These are phyloP conservation scores for Genyomyrus donnyi DNA, from an alignment of 2,113 vertebrate genomes.

Conservation along the genomic window DNA sequence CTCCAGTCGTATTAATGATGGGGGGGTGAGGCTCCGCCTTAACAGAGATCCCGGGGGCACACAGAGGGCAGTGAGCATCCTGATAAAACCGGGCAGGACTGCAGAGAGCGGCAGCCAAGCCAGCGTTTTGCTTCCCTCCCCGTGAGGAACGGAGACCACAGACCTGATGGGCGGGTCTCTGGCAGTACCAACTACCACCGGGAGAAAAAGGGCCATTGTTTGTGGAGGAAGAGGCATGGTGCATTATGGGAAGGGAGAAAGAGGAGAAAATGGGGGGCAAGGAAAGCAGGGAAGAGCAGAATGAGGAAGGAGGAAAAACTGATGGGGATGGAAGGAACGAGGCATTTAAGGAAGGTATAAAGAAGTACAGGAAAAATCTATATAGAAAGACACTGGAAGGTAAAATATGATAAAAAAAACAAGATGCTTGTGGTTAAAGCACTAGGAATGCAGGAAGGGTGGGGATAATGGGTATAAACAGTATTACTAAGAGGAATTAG, in stretches of 20 bases:
- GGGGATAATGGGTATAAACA: neutral
- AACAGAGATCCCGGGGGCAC: neutral
- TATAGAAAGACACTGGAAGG: neutral
- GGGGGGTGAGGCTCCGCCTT: neutral
- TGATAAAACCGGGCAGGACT: no score
- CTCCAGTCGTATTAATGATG: neutral
- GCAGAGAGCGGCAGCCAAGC: neutral
- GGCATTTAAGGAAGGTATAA: neutral
- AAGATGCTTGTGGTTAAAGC: neutral
- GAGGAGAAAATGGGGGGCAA: constrained; percentile 18
- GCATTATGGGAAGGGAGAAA: constrained; percentile 8
- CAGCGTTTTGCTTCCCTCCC: neutral
- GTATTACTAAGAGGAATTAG: neutral
- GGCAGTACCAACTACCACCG: constrained; percentile 30
- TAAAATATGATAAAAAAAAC: neutral
- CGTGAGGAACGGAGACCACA: neutral
- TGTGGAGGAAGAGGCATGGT: constrained; percentile 25
- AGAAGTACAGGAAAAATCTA: neutral
- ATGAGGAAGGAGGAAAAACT: neutral
- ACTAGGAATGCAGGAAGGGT: neutral
- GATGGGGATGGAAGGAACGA: neutral
- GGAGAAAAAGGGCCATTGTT: constrained; percentile 5
- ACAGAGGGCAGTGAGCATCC: neutral
- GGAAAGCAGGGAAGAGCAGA: neutral
- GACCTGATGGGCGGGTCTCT: constrained; percentile 21